Base-by-base conservation (phyloP, 1,140 invertebrate genomes). In the Triops cancriformis region DNA sequence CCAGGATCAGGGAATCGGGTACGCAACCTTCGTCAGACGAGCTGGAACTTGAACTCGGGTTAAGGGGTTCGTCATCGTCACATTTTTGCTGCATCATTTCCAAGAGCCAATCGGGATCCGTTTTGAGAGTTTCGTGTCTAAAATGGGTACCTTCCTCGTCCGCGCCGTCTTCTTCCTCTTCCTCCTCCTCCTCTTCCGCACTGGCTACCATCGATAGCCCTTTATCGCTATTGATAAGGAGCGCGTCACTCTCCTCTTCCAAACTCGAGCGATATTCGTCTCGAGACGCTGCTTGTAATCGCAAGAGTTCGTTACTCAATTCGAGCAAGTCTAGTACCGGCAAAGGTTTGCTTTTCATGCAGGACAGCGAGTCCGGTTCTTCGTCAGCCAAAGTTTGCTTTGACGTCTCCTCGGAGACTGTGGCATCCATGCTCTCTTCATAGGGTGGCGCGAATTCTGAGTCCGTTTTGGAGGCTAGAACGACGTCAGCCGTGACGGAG, bases 231-330 rank as follows among this genome's bases (percentile, higher is more conserved):
- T 76, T 82, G 74, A 77, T 82, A n/a, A 80, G 80, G 76, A 80
- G 81, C 1, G 81, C 64, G 75, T 82, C 83, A 79, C 86, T 86
- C 81, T 89, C 87, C 79, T 85, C 51, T 14, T 43, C 75, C 75
- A 76, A 51, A 45, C 75, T 43, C 26, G 43, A 43, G 23, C 43
- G 75, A 26, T 43, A 51, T 9, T 27, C 64, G 43, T 78, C 72
- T 23, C 77, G 27, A 5, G 72, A 42, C 9, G 77, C 42, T 26
- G 41, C 77, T 26, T 73, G 73, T 11, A 78, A 23, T 27, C 77
- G 77, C 26, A 78, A 26, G 23, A 78, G 41, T 42, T 78, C 72
- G 42, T 78, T 78, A 27, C 74, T 78, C 27, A 78, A 27, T 26
- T 78, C 77, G 6, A 78, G 23, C 73, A 78, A 31, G 26, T 78